phyloP scores from a whole-genome alignment of 1,140 invertebrate species.

The Leptonema lineaticorne region DNA sequence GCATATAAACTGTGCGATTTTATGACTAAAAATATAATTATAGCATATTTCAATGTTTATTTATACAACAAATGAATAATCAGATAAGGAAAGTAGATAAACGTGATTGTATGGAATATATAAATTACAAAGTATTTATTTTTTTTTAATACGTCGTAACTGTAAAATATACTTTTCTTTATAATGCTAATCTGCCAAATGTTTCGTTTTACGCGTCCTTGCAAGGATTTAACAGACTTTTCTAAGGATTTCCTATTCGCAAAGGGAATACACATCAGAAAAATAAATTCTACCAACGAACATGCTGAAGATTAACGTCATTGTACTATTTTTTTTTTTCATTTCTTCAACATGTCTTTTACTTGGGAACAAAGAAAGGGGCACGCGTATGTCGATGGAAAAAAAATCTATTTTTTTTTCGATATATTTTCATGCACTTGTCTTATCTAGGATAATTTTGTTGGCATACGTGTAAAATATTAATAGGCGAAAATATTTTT shows the following conservation, averaged over 20 bases:
- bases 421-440: background rate
- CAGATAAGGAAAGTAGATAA: no score
- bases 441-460: slow-evolving; percentile 9
- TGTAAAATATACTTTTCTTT: background rate
- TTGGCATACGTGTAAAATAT: background rate
- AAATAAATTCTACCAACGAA: background rate
- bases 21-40: no score
- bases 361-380: no score
- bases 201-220: slow-evolving; percentile 13
- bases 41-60: no score
- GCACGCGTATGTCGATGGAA: slow-evolving; percentile 20
- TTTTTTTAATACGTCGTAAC: no score
- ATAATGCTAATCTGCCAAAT: background rate
- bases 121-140: no score
- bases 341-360: background rate
- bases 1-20: no score
- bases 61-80: no score
- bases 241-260: background rate
- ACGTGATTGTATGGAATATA: no score
- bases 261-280: background rate
- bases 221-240: background rate
- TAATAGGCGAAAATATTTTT: slow-evolving; percentile 5
- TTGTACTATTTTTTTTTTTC: slow-evolving; percentile 12
- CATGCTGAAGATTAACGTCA: slow-evolving; percentile 18
- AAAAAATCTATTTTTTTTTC: slow-evolving; percentile 7